Conservation (phyloP, 2,797 vertebrate genomes). For the Urophycis tenuis region DNA sequence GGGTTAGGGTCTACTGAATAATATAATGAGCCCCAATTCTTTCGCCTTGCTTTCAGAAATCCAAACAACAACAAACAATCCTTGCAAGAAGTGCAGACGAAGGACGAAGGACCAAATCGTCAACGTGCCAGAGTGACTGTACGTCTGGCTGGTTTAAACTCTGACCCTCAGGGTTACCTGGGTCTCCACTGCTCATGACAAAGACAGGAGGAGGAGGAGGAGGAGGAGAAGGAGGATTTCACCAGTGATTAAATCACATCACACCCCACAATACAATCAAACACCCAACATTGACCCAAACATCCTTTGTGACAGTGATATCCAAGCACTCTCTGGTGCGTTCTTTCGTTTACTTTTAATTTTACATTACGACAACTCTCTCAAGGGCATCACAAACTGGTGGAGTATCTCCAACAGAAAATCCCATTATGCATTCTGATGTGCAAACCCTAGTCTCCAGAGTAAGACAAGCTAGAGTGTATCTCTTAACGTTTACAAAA, state of each 20-base stretch:
- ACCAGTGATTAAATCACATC: not conserved
- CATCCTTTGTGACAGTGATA: not conserved
- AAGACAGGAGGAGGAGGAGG: not conserved
- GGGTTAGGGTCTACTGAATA: constrained; percentile 1
- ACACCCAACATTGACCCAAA: not conserved
- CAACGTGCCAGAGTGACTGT: not conserved
- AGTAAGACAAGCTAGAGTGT: not conserved
- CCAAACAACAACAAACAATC: not conserved
- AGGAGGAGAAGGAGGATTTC: not conserved
- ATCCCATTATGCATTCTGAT: too few relatives aligned
- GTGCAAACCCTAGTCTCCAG: not conserved
- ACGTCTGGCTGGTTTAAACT: not conserved
- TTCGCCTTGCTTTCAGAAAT: not conserved
- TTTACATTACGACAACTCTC: not conserved
- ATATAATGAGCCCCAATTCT: not conserved
- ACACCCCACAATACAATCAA: not conserved
- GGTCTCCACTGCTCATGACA: not conserved
- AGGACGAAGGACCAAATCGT: too few relatives aligned
- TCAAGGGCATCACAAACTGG: too few relatives aligned
- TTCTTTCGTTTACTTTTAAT: not conserved
- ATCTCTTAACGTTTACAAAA: not conserved
- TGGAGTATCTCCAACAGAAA: too few relatives aligned
- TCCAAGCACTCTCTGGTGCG: not conserved
- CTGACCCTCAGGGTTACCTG: not conserved
- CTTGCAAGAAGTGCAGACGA: not conserved